These are phyloP conservation scores for Morphnarchus princeps DNA, from an alignment of 2,113 vertebrate species.

Conservation along the genomic window DNA sequence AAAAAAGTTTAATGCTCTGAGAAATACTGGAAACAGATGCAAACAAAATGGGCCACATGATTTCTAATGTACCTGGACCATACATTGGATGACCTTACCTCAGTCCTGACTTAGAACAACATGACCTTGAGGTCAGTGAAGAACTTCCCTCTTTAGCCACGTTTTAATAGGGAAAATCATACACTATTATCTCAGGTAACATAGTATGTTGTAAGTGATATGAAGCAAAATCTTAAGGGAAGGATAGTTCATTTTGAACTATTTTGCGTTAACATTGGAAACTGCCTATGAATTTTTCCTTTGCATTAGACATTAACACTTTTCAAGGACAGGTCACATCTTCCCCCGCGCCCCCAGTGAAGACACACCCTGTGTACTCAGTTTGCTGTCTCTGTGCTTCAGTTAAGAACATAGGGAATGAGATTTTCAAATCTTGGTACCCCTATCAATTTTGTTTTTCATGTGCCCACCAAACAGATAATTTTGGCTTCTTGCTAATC, in stretches of 20 bases:
- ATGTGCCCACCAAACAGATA: background rate
- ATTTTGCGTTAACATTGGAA: background rate
- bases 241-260: background rate
- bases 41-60: background rate
- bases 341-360: background rate
- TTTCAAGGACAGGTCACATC: background rate
- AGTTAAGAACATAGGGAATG: background rate
- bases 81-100: background rate
- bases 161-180: background rate
- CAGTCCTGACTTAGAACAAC: background rate
- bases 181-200: background rate
- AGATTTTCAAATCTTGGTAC: background rate
- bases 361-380: background rate
- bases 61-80: background rate
- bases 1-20: background rate
- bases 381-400: background rate
- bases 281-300: background rate
- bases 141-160: background rate
- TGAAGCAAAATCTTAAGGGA: background rate
- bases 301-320: background rate
- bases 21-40: background rate
- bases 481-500: conserved; percentile 21
- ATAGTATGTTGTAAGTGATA: background rate
- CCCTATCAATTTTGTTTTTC: background rate
- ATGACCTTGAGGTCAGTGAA: background rate